Base-by-base conservation (phyloP, 2,888 invertebrate genomes). In the Gari tellinella region DNA sequence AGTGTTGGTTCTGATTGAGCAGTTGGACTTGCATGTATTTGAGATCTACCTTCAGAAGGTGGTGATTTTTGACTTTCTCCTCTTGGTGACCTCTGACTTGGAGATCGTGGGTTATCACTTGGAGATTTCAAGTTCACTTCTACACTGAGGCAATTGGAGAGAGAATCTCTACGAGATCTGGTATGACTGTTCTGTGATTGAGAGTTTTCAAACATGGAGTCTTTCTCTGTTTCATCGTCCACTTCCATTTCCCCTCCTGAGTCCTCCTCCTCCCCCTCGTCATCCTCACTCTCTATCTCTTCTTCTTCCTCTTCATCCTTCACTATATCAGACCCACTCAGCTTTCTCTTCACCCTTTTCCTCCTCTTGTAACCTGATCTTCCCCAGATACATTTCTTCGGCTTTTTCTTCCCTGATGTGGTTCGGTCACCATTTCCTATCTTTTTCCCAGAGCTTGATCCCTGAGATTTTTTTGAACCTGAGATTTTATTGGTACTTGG, bases 371-470 rank as follows among this genome's bases (percentile, higher is more conserved):
- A 77, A 63, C 79, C 48, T 19, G 66, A 66, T n/a, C 72, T 60
- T 14, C 75, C 72, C 78, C 82, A 80, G 7, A 80, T 77, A 26
- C 70, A 72, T 48, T 72, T 77, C 51, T 75, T 82, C 1, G 51
- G 78, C 23, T 72, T 65, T 51, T 76, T 80, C 51, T 73, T 80
- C 8, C 14, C 25, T 25, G 67, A 67, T 40, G 76, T 41, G 5
- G 23, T 19, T n/a, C 25, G 7, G 14, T 19, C 48, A 21, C 8
- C 4, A 23, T 55, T 23, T 21, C 48, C 26, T 7, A 45, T n/a
- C 31, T 5, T 66, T 26, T 64, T 52, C 63, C 65, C 66, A 66
- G 75, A 70, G 40, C 38, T 15, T 52, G 62, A 49, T 31, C 51
- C 67, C 52, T 65, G 62, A 64, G 64, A 60, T 52, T n/a, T 19